Evolutionary conservation across 2,797 vertebrate species (phyloP).

Genomic region (Semotilus atromaculatus): DNA sequence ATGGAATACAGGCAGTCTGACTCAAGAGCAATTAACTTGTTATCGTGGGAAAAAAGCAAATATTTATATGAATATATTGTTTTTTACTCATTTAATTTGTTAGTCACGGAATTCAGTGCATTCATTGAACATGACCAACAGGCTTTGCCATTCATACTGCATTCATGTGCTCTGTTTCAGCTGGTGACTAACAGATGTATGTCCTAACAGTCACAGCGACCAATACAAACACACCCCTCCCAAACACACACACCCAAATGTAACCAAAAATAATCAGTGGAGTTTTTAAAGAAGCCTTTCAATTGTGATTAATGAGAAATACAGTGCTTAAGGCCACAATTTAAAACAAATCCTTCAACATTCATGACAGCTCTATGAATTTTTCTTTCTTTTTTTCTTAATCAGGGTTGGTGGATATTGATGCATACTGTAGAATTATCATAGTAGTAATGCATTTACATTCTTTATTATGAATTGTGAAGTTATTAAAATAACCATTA

Average conservation of each 20-base stretch:
- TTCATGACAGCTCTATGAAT: slow-evolving; percentile 16
- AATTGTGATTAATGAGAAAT: slow-evolving; percentile 40
- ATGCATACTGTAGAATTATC: not conserved
- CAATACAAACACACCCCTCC: slow-evolving; percentile 1
- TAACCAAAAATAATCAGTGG: slow-evolving; percentile 38
- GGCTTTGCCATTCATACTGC: not conserved
- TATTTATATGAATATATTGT: not conserved
- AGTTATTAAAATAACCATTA: not conserved
- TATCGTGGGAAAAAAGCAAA: not conserved
- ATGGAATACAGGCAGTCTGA: slow-evolving; percentile 1
- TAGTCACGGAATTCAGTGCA: not conserved
- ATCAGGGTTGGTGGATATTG: too few species aligned
- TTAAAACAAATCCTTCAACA: slow-evolving; percentile 29
- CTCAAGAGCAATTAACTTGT: not conserved
- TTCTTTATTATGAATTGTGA: not conserved
- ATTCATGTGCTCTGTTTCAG: not conserved
- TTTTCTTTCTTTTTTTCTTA: too few species aligned
- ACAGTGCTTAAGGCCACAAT: slow-evolving; percentile 39
- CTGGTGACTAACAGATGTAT: slow-evolving; percentile 5
- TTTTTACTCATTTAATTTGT: not conserved
- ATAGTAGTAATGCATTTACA: not conserved
- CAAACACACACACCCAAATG: slow-evolving; percentile 36
- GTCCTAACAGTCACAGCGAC: slow-evolving; percentile 8
- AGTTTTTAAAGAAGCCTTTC: slow-evolving; percentile 49
- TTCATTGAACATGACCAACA: not conserved